Evolutionary conservation across 2,797 vertebrate species (phyloP).

Genomic region (Muraenolepis orangiensis): DNA sequence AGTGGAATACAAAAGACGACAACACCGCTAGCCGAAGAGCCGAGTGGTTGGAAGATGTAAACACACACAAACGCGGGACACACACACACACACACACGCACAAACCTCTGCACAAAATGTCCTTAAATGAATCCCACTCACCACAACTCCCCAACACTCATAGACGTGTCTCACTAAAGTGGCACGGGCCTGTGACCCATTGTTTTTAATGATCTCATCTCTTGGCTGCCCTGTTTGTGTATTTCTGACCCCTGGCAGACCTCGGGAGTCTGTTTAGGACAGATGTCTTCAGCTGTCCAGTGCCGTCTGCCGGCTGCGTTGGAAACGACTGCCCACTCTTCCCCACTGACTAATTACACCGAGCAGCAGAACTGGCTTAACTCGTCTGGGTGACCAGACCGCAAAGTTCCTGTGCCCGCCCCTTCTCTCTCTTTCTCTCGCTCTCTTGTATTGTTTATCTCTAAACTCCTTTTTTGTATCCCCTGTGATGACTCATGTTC

Average conservation of each 20-base stretch:
- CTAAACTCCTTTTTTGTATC: neutral
- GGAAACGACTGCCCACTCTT: neutral
- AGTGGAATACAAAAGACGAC: neutral
- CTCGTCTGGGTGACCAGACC: conserved; percentile 16
- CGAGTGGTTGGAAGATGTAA: neutral
- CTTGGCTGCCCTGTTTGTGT: conserved; percentile 2
- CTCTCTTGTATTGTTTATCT: neutral
- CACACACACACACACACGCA: too few species aligned
- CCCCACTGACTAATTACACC: conserved; percentile 15
- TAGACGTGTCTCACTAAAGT: neutral
- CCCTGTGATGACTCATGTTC: neutral
- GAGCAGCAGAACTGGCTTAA: conserved; percentile 4
- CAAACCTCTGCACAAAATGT: neutral
- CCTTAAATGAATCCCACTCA: conserved; percentile 28
- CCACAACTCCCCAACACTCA: neutral
- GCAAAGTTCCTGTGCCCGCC: neutral
- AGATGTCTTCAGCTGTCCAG: conserved; percentile 17
- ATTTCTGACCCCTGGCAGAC: conserved; percentile 25
- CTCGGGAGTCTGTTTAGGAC: conserved; percentile 2
- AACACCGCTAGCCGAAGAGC: neutral
- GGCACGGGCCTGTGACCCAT: conserved; percentile 9
- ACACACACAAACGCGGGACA: neutral
- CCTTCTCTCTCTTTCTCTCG: neutral
- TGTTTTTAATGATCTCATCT: conserved; percentile 20
- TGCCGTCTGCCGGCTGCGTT: neutral